Percentiles rank a stretch among this genome's conserved stretches.
These are phyloP conservation scores for Aspidapion aeneum DNA, from an alignment of 2,888 invertebrate genomes.

Conservation along the genomic window DNA sequence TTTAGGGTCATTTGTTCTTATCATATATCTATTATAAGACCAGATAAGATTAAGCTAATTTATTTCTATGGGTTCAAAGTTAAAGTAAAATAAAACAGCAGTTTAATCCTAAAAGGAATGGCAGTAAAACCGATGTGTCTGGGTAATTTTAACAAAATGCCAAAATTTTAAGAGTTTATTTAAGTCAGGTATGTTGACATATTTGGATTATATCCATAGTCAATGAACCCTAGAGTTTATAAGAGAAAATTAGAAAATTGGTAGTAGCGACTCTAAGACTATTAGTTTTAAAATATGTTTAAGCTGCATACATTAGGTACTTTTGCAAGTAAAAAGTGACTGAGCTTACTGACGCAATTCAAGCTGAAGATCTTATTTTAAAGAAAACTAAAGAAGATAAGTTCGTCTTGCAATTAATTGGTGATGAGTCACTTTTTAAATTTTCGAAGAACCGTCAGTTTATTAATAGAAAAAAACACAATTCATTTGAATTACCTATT, in stretches of 20 bases:
- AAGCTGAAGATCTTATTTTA: slow-evolving; percentile 31
- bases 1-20: too few species aligned
- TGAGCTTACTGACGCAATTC: slow-evolving; percentile 30
- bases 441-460: slow-evolving; percentile 6
- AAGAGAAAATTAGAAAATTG: slow-evolving; percentile 37
- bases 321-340: slow-evolving; percentile 28
- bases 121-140: too few species aligned
- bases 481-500: slow-evolving; percentile 8
- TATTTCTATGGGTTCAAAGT: too few species aligned
- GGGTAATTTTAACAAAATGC: slow-evolving; percentile 86
- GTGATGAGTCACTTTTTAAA: slow-evolving; percentile 10
- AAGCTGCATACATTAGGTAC: too few species aligned
- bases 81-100: too few species aligned
- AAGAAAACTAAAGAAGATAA: slow-evolving; percentile 40
- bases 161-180: slow-evolving; percentile 83
- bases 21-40: too few species aligned
- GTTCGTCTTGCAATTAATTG: slow-evolving; percentile 37
- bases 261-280: slow-evolving; percentile 49
- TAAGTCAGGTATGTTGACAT: slow-evolving; percentile 73
- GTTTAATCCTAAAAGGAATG: too few species aligned
- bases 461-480: slow-evolving; percentile 2
- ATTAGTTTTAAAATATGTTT: slow-evolving; percentile 51
- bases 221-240: slow-evolving; percentile 43
- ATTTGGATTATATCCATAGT: slow-evolving; percentile 22
- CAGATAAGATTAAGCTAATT: too few species aligned